Conservation (phyloP, 2,113 vertebrate species). For the Protobothrops flavoviridis region DNA sequence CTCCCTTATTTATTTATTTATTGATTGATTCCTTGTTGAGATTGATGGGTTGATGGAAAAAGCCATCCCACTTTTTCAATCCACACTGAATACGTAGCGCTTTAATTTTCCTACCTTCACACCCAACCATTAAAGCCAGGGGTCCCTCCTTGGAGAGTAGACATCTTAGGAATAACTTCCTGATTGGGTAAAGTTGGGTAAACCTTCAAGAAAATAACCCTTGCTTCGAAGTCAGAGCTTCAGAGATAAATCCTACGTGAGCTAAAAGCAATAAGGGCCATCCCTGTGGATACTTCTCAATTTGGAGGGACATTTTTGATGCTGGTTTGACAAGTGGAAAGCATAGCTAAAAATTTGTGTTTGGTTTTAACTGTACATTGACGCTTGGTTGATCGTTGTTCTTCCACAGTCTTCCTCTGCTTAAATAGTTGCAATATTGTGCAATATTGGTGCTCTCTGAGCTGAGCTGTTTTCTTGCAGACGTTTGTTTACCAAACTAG, state of each 20-base stretch:
- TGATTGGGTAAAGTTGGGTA: neutral
- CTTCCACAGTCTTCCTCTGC: neutral
- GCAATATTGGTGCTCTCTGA: no score
- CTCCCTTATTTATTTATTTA: neutral
- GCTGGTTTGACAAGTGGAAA: neutral
- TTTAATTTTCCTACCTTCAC: neutral
- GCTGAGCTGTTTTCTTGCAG: no score
- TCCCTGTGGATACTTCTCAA: neutral
- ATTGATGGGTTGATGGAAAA: no score
- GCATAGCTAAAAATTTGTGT: neutral
- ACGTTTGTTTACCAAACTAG: no score
- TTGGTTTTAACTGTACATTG: neutral
- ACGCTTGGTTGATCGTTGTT: neutral
- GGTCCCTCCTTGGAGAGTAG: neutral
- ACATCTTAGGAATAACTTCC: neutral
- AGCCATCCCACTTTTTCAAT: neutral
- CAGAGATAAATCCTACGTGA: neutral
- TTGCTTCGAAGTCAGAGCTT: neutral
- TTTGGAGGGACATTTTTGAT: neutral
- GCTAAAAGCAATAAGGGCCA: neutral
- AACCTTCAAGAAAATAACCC: neutral
- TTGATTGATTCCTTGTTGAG: no score
- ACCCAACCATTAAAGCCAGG: neutral
- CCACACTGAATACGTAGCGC: neutral
- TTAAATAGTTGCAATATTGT: neutral